phyloP scores from a whole-genome alignment of 2,797 vertebrate species.

The Enteromius trimaculatus region DNA sequence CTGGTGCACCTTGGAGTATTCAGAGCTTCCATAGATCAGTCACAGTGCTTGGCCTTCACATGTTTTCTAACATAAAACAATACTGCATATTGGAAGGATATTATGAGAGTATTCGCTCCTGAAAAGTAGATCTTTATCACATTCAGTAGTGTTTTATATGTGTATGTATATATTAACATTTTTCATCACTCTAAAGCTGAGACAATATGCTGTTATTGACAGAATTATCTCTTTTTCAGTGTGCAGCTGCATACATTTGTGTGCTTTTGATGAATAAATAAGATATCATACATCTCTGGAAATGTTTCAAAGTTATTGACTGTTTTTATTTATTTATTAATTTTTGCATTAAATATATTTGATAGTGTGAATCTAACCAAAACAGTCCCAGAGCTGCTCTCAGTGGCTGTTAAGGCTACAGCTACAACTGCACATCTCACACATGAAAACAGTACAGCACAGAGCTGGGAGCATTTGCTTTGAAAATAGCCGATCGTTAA shows the following conservation, averaged over 20 bases:
- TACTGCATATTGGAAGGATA: neutral
- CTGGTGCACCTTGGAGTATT: neutral
- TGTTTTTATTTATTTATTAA: constrained; percentile 6
- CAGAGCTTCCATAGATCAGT: neutral
- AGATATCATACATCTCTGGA: constrained; percentile 12
- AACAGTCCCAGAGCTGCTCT: neutral
- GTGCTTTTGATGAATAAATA: constrained; percentile 16
- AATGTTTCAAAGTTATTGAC: constrained; percentile 21
- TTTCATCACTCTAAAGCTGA: constrained; percentile 15
- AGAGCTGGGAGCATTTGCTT: constrained; percentile 2
- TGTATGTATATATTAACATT: neutral
- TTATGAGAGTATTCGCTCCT: neutral
- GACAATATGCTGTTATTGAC: constrained; percentile 16
- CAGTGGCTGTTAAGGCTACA: neutral
- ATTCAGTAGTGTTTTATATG: neutral
- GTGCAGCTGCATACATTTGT: constrained; percentile 10
- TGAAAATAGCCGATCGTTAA: constrained; percentile 22
- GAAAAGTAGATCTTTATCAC: neutral
- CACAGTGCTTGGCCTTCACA: neutral
- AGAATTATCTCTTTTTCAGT: neutral
- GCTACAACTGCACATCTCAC: constrained; percentile 16
- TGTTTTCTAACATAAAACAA: constrained; percentile 16
- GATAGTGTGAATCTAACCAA: neutral
- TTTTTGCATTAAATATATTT: constrained; percentile 26
- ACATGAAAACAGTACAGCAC: neutral